A percentile compares a stretch with the other conserved stretches of the same genome.
Conservation (phyloP, 2,888 invertebrate genomes). For the Melanargia galathea region DNA sequence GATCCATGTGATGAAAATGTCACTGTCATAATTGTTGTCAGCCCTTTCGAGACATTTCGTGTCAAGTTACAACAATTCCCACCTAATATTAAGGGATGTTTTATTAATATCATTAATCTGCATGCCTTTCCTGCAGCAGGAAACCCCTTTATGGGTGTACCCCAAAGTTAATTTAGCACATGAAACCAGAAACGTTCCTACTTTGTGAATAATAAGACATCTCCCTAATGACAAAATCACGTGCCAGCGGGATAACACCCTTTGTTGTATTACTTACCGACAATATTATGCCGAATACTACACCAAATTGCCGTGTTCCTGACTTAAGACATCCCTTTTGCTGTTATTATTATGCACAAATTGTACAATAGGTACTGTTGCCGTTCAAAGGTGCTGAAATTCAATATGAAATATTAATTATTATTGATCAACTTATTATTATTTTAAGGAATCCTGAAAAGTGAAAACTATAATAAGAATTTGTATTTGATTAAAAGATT, state of each 20-base stretch:
- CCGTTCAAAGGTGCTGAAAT: neutral
- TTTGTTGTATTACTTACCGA: slow-evolving; percentile 42
- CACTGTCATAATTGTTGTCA: neutral
- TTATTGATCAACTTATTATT: neutral
- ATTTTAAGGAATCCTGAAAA: neutral
- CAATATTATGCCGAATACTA: slow-evolving; percentile 40
- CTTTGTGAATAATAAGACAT: slow-evolving; percentile 70
- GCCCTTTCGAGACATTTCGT: slow-evolving; percentile 16
- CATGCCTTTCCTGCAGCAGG: slow-evolving; percentile 51
- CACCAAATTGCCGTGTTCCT: slow-evolving; percentile 28
- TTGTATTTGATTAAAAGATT: neutral
- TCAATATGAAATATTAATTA: no score
- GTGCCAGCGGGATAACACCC: slow-evolving; percentile 49
- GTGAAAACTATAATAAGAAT: neutral
- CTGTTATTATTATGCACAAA: slow-evolving; percentile 11
- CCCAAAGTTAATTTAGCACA: slow-evolving; percentile 68
- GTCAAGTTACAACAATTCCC: slow-evolving; percentile 27
- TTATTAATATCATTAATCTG: slow-evolving; percentile 67
- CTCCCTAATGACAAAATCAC: slow-evolving; percentile 67
- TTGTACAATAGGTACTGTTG: neutral
- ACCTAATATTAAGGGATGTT: slow-evolving; percentile 46
- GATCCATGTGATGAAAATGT: neutral
- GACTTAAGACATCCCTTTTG: slow-evolving; percentile 28
- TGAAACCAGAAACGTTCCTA: slow-evolving; percentile 66
- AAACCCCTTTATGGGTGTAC: slow-evolving; percentile 57